phyloP scores from a whole-genome alignment of 1,140 invertebrate genomes.

The Drosophila gunungcola region DNA sequence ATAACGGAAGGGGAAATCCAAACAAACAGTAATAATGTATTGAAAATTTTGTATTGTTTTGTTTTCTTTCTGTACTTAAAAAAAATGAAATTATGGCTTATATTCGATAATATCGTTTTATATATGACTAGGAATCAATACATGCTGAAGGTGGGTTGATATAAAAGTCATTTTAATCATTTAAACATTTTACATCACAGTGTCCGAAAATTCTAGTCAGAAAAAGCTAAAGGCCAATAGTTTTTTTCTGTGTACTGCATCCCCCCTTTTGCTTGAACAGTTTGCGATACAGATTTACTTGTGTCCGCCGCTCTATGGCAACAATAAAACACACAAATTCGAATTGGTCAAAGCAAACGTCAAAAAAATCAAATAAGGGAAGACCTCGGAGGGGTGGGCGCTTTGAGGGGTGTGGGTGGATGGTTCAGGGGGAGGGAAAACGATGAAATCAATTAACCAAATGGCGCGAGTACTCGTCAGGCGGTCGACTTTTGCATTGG shows the following conservation, averaged over 20 bases:
- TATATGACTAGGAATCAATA: too few species aligned
- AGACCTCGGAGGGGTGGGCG: slow-evolving; percentile 11
- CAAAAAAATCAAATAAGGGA: not conserved
- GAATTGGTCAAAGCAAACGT: slow-evolving; percentile 50
- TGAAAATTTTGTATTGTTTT: too few species aligned
- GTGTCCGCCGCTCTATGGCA: slow-evolving; percentile 19
- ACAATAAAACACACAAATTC: slow-evolving; percentile 36
- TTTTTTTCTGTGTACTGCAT: slow-evolving; percentile 5
- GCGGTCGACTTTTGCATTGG: slow-evolving; percentile 49
- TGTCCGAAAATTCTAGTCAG: too few species aligned
- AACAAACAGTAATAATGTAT: too few species aligned
- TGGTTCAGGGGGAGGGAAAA: not conserved
- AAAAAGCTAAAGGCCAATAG: too few species aligned
- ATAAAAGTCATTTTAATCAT: not conserved
- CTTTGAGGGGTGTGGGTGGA: not conserved
- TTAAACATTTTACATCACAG: not conserved
- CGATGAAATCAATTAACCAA: slow-evolving; percentile 78
- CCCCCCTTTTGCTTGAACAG: slow-evolving; percentile 3
- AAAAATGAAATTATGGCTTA: too few species aligned
- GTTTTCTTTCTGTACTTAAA: too few species aligned
- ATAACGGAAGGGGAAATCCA: too few species aligned
- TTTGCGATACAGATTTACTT: slow-evolving; percentile 28
- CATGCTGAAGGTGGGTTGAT: too few species aligned
- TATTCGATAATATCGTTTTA: too few species aligned
- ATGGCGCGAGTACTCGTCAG: slow-evolving; percentile 71